These are phyloP conservation scores for Eudasyphora cyanicolor DNA, from an alignment of 2,888 invertebrate species.

Conservation along the genomic window DNA sequence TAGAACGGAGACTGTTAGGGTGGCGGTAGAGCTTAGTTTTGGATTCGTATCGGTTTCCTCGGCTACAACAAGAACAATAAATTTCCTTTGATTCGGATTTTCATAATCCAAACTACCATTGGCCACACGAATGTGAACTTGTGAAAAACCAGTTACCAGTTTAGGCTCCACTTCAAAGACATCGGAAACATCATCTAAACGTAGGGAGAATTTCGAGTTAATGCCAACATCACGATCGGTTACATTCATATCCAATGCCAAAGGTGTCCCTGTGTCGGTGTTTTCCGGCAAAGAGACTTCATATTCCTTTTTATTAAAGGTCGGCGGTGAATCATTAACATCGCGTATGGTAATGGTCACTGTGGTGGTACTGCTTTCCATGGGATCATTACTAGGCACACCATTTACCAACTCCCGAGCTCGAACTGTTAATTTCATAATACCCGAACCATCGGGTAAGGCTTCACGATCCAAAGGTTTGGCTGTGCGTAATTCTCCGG, in stretches of 20 bases:
- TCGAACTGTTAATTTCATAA: slow-evolving; percentile 88
- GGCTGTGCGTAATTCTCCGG: slow-evolving; percentile 91
- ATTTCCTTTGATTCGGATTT: slow-evolving; percentile 94
- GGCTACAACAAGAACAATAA: slow-evolving; percentile 92
- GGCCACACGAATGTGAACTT: slow-evolving; percentile 90
- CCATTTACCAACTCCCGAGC: slow-evolving; percentile 90
- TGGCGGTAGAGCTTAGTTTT: slow-evolving; percentile 90
- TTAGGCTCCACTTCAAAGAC: slow-evolving; percentile 92
- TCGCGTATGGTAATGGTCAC: slow-evolving; percentile 92
- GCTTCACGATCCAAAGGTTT: slow-evolving; percentile 93
- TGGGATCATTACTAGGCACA: slow-evolving; percentile 84
- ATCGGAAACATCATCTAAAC: slow-evolving; percentile 89
- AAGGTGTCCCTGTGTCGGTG: slow-evolving; percentile 88
- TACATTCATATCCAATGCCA: slow-evolving; percentile 92
- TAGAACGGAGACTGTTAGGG: slow-evolving; percentile 88
- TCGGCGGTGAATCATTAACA: slow-evolving; percentile 93
- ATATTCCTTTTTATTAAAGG: slow-evolving; percentile 91
- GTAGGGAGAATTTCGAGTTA: slow-evolving; percentile 90
- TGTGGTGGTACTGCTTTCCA: slow-evolving; percentile 86
- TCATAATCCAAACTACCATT: slow-evolving; percentile 92
- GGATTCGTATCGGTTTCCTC: slow-evolving; percentile 89
- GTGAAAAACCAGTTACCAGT: slow-evolving; percentile 88
- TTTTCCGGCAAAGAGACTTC: slow-evolving; percentile 91
- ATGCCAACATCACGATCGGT: slow-evolving; percentile 92
- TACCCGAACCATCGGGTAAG: slow-evolving; percentile 88